A percentile compares a stretch with the other conserved stretches of the same genome.
Evolutionary conservation across 2,888 invertebrate species (phyloP).

Genomic region (Volucella zonaria): DNA sequence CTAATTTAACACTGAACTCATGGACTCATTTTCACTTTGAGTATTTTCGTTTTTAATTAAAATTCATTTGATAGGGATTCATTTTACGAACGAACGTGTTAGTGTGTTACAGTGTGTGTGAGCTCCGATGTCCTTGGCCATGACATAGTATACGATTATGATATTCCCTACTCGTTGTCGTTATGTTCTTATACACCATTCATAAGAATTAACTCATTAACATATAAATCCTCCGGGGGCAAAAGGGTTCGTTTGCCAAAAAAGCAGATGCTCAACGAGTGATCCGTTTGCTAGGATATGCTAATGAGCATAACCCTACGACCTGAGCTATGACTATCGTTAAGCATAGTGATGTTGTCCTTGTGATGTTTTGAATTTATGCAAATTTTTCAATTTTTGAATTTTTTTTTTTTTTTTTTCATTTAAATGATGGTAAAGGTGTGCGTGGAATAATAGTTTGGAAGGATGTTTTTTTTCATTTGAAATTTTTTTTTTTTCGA

Average conservation of each 20-base stretch:
- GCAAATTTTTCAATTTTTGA: slow-evolving; percentile 49
- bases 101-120: slow-evolving; percentile 47
- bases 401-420: no score
- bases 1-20: slow-evolving; percentile 71
- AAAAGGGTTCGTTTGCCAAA: slow-evolving; percentile 46
- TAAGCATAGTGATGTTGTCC: slow-evolving; percentile 41
- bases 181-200: slow-evolving; percentile 18
- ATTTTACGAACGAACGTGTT: slow-evolving; percentile 38
- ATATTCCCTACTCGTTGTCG: slow-evolving; percentile 42
- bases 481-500: slow-evolving; percentile 40
- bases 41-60: slow-evolving; percentile 67
- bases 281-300: slow-evolving; percentile 48
- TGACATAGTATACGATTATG: slow-evolving; percentile 50
- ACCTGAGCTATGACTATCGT: background rate
- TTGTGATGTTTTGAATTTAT: slow-evolving; percentile 60
- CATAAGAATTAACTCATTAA: slow-evolving; percentile 73
- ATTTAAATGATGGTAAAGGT: slow-evolving; percentile 50
- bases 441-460: slow-evolving; percentile 63
- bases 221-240: slow-evolving; percentile 64
- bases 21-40: slow-evolving; percentile 70
- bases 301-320: slow-evolving; percentile 66
- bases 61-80: slow-evolving; percentile 69
- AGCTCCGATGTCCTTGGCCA: slow-evolving; percentile 66
- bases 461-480: background rate
- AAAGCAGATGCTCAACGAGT: slow-evolving; percentile 72